These are phyloP conservation scores for Pelochelys cantorii DNA, from an alignment of 2,797 vertebrate species.

Conservation along the genomic window DNA sequence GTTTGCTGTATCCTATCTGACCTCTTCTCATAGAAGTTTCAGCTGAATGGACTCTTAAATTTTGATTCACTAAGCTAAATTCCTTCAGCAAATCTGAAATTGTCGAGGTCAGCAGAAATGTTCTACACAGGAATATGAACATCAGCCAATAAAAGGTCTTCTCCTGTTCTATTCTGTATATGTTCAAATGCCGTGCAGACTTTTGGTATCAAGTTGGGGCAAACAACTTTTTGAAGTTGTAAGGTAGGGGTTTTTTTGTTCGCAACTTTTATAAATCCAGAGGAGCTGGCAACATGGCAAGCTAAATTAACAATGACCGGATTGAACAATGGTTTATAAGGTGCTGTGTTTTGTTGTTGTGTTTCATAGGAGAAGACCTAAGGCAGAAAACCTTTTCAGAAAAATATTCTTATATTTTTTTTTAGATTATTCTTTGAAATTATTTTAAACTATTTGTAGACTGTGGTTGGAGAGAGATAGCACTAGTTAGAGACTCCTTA, in stretches of 20 bases:
- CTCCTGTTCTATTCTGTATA: background rate
- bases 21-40: background rate
- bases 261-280: background rate
- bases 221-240: background rate
- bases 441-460: background rate
- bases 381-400: background rate
- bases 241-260: background rate
- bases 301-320: background rate
- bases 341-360: background rate
- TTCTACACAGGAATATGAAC: background rate
- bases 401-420: background rate
- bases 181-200: background rate
- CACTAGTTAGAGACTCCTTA: accelerated
- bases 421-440: background rate
- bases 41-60: background rate
- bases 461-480: background rate
- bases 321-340: accelerated
- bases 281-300: background rate
- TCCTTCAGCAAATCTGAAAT: background rate
- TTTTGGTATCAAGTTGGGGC: background rate
- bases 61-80: background rate
- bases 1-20: background rate
- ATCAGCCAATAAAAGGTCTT: background rate
- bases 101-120: background rate
- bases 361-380: background rate